Evolutionary conservation across 2,797 vertebrate species (phyloP).

Genomic region (Sebastes goodei): DNA sequence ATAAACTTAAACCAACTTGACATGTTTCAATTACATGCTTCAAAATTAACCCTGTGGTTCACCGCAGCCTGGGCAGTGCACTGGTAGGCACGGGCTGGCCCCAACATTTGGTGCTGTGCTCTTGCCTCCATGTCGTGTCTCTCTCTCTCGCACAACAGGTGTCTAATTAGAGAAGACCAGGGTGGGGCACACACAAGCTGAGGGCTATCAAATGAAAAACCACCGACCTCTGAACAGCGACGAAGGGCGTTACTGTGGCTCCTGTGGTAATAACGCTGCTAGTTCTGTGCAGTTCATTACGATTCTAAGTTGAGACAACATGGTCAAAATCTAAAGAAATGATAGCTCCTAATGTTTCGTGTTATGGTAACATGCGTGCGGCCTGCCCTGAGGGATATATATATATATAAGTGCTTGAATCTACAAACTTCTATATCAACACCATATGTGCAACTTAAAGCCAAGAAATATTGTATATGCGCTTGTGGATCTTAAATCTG

Average conservation of each 20-base stretch:
- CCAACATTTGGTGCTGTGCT: conserved; percentile 16
- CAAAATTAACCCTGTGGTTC: conserved; percentile 65
- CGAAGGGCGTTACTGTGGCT: conserved; percentile 56
- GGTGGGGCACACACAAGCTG: conserved; percentile 55
- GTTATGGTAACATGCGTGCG: conserved; percentile 5
- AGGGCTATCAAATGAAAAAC: conserved; percentile 62
- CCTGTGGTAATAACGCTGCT: conserved; percentile 39
- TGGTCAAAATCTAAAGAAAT: conserved; percentile 38
- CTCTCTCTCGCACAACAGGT: conserved; percentile 68
- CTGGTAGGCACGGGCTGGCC: conserved; percentile 62
- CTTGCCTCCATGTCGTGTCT: conserved; percentile 39
- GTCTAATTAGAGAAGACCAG: conserved; percentile 77
- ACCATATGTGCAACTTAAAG: conserved; percentile 31
- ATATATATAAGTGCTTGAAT: conserved; percentile 44
- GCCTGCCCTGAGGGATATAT: conserved; percentile 9
- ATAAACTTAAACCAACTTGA: conserved; percentile 71
- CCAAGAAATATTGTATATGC: background rate
- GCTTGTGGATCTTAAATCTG: conserved; percentile 28
- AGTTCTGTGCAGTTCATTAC: conserved; percentile 12
- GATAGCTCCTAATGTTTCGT: conserved; percentile 37
- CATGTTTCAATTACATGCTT: conserved; percentile 75
- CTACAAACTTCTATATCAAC: conserved; percentile 1
- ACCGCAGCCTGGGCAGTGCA: conserved; percentile 62
- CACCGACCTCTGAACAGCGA: conserved; percentile 39
- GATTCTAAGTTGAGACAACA: conserved; percentile 42